A percentile compares a stretch with the other conserved stretches of the same genome.
Conservation (phyloP, 2,888 invertebrate species). For the Cancer borealis region DNA sequence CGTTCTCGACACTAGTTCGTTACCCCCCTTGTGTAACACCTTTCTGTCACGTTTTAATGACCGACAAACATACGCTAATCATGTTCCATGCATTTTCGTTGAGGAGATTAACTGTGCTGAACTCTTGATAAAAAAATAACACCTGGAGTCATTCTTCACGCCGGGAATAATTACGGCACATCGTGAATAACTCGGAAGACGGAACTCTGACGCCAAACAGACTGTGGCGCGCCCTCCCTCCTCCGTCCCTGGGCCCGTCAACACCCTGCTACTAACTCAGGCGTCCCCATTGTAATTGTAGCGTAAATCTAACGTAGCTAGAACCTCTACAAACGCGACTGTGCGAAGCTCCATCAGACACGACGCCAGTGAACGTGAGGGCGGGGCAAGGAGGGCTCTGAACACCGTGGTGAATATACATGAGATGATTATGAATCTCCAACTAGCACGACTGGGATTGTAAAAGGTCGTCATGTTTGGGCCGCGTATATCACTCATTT, state of each 20-base stretch:
- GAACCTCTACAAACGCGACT: conserved; percentile 34
- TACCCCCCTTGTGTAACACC: conserved; percentile 45
- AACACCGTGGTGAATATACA: background rate
- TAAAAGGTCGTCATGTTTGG: background rate
- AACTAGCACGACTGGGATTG: conserved; percentile 37
- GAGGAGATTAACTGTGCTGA: background rate
- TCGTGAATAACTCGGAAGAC: conserved; percentile 38
- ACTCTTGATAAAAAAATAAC: conserved; percentile 3
- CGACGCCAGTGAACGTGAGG: conserved; percentile 24
- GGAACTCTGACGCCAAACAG: background rate
- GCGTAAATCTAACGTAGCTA: conserved; percentile 62
- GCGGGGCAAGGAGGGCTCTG: background rate
- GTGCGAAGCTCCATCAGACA: conserved; percentile 24
- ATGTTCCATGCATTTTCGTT: background rate
- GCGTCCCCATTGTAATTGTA: conserved; percentile 69
- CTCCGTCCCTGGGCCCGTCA: conserved; percentile 52
- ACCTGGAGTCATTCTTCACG: conserved; percentile 4
- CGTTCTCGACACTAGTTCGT: background rate
- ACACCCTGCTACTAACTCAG: conserved; percentile 59
- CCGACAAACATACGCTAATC: conserved; percentile 21
- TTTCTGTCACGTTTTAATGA: background rate
- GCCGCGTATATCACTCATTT: conserved; percentile 5
- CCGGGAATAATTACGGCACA: conserved; percentile 37
- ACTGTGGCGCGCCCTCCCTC: background rate
- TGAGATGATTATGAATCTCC: background rate